Base-by-base conservation (phyloP, 2,888 invertebrate species). In the Sarcophaga subvicina region DNA sequence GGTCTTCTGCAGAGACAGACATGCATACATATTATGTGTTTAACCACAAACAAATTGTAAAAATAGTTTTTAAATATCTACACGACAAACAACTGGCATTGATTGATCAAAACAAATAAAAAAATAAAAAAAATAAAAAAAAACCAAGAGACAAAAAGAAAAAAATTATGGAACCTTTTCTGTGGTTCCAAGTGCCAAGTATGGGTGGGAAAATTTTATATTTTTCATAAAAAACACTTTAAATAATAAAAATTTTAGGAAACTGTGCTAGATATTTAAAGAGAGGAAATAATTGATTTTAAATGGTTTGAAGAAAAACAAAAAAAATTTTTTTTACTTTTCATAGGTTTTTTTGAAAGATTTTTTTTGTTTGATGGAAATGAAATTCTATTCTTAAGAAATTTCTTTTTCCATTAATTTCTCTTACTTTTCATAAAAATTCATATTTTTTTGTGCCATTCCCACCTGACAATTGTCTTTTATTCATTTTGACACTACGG, bases 401-500 rank as follows among this genome's bases (percentile, higher is more conserved):
- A 71, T 78, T 78, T 67, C 37, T 73, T 75, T 22, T 79, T 70
- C 70, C 63, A 75, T 83, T 79, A 63, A 73, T 45, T 49, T 54
- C 25, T 59, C 59, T 54, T 69, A 37, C 63, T 63, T 78, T 11
- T 67, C 67, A 37, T 49, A 67, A 67, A 17, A 63, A 20, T 47
- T n/a, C 60, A 22, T 54, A 6, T 25, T 60, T 81, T 59, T 73
- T 63, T 75, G 64, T 59, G 63, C 37, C 64, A 75, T 69, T 62
- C 37, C 76, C 81, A 37, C 73, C 11, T 64, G 82, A 80, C 62
- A 80, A 71, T 76, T 80, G 75, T 72, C 70, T 75, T 76, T 83
- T 71, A 86, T 66, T 70, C 69, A 59, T 82, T 83, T 75, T 82
- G 79, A 82, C 82, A 83, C 76, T 70, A 76, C 79, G 80, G 82